These are phyloP conservation scores for Papilio gigon DNA, from an alignment of 2,888 invertebrate species.

Conservation along the genomic window DNA sequence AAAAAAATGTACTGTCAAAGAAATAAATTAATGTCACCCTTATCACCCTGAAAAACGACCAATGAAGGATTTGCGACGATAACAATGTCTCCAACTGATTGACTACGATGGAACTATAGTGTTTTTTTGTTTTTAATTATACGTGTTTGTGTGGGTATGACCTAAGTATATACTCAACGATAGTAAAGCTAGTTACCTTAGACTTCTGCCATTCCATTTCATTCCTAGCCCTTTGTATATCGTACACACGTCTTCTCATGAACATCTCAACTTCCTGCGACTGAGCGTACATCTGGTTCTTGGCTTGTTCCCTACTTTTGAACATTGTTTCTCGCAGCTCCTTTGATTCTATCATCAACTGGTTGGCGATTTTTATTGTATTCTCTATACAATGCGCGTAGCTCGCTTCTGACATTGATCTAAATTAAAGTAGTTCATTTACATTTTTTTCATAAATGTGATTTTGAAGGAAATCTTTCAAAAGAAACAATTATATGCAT, in stretches of 20 bases:
- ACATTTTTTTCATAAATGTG: too few relatives aligned
- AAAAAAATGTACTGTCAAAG: constrained; percentile 35
- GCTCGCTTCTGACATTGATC: constrained; percentile 88
- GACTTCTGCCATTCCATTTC: constrained; percentile 94
- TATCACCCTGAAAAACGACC: neutral
- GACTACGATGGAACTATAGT: neutral
- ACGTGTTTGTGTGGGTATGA: neutral
- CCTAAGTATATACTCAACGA: neutral
- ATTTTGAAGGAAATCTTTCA: too few relatives aligned
- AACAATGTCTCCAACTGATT: neutral
- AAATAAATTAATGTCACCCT: neutral
- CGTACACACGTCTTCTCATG: constrained; percentile 92
- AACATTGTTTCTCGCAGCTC: constrained; percentile 90
- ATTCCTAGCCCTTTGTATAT: constrained; percentile 91
- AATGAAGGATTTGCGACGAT: neutral
- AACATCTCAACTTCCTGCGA: constrained; percentile 92
- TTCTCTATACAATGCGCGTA: constrained; percentile 92
- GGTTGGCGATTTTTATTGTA: constrained; percentile 90
- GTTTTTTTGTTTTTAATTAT: neutral
- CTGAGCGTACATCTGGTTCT: constrained; percentile 91
- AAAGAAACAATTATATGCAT: too few relatives aligned
- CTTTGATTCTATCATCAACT: constrained; percentile 89
- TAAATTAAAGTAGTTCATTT: too few relatives aligned
- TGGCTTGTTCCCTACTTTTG: constrained; percentile 88
- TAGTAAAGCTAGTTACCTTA: constrained; percentile 58